phyloP scores from a whole-genome alignment of 1,140 invertebrate genomes.

The Lepidotrigona ventralis region DNA sequence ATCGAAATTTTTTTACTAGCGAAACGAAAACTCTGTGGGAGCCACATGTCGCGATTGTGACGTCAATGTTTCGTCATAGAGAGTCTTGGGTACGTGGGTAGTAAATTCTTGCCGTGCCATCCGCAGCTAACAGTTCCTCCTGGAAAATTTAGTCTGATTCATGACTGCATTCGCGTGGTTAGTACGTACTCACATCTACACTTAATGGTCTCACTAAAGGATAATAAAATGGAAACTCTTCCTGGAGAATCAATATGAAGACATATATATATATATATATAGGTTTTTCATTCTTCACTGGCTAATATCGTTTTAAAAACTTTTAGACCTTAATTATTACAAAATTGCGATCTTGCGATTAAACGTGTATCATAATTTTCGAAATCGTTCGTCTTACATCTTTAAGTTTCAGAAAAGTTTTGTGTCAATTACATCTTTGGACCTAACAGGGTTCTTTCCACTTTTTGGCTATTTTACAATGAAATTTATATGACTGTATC shows the following conservation, averaged over 20 bases:
- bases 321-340: no score
- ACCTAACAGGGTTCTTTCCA: no score
- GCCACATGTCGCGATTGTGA: constrained; percentile 9
- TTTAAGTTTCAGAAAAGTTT: no score
- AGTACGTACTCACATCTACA: background rate
- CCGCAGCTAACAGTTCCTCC: constrained; percentile 4
- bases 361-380: no score
- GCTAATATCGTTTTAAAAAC: no score
- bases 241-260: background rate
- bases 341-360: no score
- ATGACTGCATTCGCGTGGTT: background rate
- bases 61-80: constrained; percentile 15
- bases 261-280: no score
- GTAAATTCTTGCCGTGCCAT: constrained; percentile 15
- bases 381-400: no score
- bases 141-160: constrained; percentile 10
- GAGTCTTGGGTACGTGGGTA: constrained; percentile 2
- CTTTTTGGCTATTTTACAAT: no score
- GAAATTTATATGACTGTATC: no score
- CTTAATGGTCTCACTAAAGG: background rate
- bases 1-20: background rate
- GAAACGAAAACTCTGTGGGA: background rate
- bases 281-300: no score
- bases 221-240: background rate
- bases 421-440: no score